These are phyloP conservation scores for Diloba caeruleocephala DNA, from an alignment of 2,888 invertebrate genomes.

Conservation along the genomic window DNA sequence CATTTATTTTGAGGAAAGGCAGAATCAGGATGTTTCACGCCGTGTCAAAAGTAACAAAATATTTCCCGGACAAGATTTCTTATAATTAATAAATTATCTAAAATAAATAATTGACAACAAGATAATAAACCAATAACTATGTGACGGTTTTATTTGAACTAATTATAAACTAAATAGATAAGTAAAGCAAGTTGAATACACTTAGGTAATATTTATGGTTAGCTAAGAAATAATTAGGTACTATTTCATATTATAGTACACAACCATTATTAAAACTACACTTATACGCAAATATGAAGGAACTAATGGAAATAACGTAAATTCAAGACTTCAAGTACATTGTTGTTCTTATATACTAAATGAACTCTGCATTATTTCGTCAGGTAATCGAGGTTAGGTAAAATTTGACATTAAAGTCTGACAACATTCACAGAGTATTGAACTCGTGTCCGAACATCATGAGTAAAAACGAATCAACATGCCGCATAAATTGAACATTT, in stretches of 20 bases:
- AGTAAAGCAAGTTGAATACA: slow-evolving; percentile 39
- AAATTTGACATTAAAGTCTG: slow-evolving; percentile 16
- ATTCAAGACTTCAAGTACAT: slow-evolving; percentile 16
- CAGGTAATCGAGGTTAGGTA: slow-evolving; percentile 11
- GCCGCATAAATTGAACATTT: not conserved
- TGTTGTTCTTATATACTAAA: slow-evolving; percentile 19
- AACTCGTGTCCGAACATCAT: slow-evolving; percentile 6
- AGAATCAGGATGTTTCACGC: slow-evolving; percentile 2
- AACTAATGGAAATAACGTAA: slow-evolving; percentile 32
- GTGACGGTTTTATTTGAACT: slow-evolving; percentile 28
- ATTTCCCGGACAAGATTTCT: slow-evolving; percentile 11
- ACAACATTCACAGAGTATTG: slow-evolving; percentile 18
- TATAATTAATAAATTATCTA: slow-evolving; percentile 40
- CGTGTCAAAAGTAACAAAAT: slow-evolving; percentile 12
- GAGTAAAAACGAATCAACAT: slow-evolving; percentile 7
- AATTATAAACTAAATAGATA: slow-evolving; percentile 36
- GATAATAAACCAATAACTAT: slow-evolving; percentile 42
- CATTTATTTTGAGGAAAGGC: slow-evolving; percentile 11
- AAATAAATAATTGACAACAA: slow-evolving; percentile 58
- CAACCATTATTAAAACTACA: slow-evolving; percentile 53
- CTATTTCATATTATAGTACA: slow-evolving; percentile 38
- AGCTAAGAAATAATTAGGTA: slow-evolving; percentile 28
- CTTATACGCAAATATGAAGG: slow-evolving; percentile 35
- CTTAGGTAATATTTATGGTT: slow-evolving; percentile 15
- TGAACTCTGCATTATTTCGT: slow-evolving; percentile 23